A percentile compares a stretch with the other conserved stretches of the same genome.
Conservation (phyloP, 2,888 invertebrate genomes). For the Stenolophus ochropezus region DNA sequence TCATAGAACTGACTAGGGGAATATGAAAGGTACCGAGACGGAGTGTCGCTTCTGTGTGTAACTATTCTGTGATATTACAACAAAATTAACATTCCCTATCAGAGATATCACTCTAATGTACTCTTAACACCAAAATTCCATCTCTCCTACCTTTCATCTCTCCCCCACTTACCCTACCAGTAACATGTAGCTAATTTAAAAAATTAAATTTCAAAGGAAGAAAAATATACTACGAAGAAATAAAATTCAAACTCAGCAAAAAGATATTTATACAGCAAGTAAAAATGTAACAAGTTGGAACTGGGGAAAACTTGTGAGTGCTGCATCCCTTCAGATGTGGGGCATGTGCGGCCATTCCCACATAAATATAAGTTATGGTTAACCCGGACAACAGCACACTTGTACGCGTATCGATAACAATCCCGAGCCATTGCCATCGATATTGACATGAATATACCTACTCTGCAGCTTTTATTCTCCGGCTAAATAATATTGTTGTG, state of each 20-base stretch:
- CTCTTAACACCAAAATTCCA: no score
- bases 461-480: conserved; percentile 2
- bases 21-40: no score
- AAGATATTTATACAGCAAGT: not conserved
- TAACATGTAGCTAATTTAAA: no score
- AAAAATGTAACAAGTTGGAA: conserved; percentile 1
- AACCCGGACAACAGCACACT: conserved; percentile 5
- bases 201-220: no score
- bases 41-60: no score
- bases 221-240: not conserved
- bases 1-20: no score
- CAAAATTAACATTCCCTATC: no score
- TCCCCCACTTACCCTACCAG: no score
- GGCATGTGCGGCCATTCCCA: conserved; percentile 14
- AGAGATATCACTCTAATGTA: no score
- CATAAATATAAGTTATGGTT: conserved; percentile 39
- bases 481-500: conserved; percentile 16
- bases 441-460: conserved; percentile 23
- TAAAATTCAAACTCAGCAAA: no score
- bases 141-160: no score
- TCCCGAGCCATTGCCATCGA: conserved; percentile 2
- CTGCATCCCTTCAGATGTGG: not conserved
- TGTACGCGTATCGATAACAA: conserved; percentile 25
- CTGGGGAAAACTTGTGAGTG: not conserved
- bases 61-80: no score